A percentile compares a stretch with the other conserved stretches of the same genome.
These are phyloP conservation scores for Oryctes rhinoceros DNA, from an alignment of 1,140 invertebrate species.

Conservation along the genomic window DNA sequence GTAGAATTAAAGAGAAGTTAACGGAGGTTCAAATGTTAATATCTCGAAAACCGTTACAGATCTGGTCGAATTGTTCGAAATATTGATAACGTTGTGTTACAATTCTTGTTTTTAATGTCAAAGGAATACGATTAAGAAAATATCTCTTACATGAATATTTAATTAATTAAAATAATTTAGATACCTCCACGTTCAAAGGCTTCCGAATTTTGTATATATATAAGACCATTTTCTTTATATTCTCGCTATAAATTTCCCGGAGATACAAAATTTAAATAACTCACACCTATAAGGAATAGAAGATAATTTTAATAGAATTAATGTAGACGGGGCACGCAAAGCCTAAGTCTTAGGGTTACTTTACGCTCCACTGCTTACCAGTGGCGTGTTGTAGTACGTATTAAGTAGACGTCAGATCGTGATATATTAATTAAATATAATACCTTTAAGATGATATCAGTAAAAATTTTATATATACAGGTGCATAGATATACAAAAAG, in stretches of 20 bases:
- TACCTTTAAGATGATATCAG: neutral
- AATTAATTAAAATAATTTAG: slow-evolving; percentile 12
- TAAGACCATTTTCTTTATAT: neutral
- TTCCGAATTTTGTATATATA: neutral
- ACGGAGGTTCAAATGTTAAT: too few species aligned
- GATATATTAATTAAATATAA: slow-evolving; percentile 7
- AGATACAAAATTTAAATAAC: slow-evolving; percentile 6
- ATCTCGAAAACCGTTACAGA: too few species aligned
- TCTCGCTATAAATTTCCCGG: neutral
- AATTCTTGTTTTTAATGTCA: neutral
- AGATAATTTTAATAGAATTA: neutral
- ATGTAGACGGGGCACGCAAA: neutral
- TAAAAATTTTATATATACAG: neutral
- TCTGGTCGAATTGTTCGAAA: too few species aligned
- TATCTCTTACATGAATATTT: neutral
- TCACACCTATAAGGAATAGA: slow-evolving; percentile 12
- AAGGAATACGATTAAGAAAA: neutral
- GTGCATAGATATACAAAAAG: too few species aligned
- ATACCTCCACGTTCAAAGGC: neutral
- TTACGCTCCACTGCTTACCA: neutral
- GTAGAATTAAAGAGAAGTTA: too few species aligned
- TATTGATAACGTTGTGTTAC: neutral
- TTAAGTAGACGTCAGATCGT: neutral
- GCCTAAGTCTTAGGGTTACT: slow-evolving; percentile 2
- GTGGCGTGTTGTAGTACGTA: neutral